Base-by-base conservation (phyloP, 2,888 invertebrate species). In the Leistus spinibarbis region DNA sequence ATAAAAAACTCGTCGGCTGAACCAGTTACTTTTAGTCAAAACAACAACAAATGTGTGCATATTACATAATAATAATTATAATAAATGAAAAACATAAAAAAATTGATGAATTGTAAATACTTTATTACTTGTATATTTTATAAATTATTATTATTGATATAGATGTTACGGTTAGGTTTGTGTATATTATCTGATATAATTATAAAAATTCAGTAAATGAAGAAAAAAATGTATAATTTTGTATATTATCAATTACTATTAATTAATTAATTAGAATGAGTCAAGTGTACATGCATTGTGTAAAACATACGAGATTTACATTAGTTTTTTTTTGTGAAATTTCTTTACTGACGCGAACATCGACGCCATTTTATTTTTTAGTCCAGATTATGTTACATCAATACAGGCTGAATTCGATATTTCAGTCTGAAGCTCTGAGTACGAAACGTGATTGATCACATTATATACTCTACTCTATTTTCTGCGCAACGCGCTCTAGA, bases 111-210 rank as follows among this genome's bases (percentile, higher is more conserved):
- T 19, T 73, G 73, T 73, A 73, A 73, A 73, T 73, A 73, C 66
- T 67, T 73, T 67, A 63, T 40, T 40, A 40, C 40, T 40, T 73
- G 73, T 73, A 73, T 73, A 73, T 73, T 73, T 73, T 73, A 73
- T 73, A 72, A 72, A 72, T 72, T 72, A 72, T 72, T 72, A 56
- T 40, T 40, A 40, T 40, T 27, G 40, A 40, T 23, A 72, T 72
- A 72, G 57, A 67, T 73, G 66, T 72, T 72, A 71, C 24, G 73
- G 73, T 73, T 73, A 73, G 73, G 73, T 73, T 66, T 72, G 72
- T 72, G 72, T 72, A 72, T 66, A 72, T 66, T 65, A 23, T 64
- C 40, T 40, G 40, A 40, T 40, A 63, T 62, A 62, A 60, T 24
- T 23, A 65, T 53, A 67, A 67, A n/a, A 73, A 67, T 73, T 72